These are phyloP conservation scores for Falco peregrinus DNA, from an alignment of 2,797 vertebrate species.

Conservation along the genomic window DNA sequence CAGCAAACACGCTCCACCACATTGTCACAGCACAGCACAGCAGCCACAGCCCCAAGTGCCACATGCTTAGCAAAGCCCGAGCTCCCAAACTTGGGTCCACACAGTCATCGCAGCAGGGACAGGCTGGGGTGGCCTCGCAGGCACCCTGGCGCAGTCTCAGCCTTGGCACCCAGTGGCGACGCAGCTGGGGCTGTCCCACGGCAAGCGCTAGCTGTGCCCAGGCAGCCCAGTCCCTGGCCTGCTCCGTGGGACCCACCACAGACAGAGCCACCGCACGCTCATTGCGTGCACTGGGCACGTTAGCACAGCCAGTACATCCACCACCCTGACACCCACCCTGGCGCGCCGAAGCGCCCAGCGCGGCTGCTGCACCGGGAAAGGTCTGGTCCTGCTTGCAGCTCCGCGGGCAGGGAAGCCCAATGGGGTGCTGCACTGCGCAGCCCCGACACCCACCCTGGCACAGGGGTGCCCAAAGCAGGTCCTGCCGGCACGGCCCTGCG, in stretches of 20 bases:
- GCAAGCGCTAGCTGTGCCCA: fast-evolving
- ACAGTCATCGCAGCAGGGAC: fast-evolving
- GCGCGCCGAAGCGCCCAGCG: fast-evolving
- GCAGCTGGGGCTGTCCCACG: fast-evolving
- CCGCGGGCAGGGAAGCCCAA: background rate
- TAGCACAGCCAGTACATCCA: background rate
- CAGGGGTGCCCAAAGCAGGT: background rate
- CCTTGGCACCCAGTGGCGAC: fast-evolving
- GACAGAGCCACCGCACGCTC: fast-evolving
- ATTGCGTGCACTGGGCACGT: fast-evolving
- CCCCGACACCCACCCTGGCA: fast-evolving
- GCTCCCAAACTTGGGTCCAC: background rate
- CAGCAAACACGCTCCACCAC: fast-evolving
- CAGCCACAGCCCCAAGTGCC: background rate
- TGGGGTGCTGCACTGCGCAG: background rate
- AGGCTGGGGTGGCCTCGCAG: fast-evolving
- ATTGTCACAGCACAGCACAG: fast-evolving
- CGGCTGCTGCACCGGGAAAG: background rate
- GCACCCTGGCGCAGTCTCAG: background rate
- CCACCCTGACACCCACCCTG: background rate
- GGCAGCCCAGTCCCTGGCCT: background rate
- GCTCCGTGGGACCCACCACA: fast-evolving
- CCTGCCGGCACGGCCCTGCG: fast-evolving
- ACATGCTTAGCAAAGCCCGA: background rate
- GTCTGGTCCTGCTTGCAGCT: background rate